Percentiles rank a stretch among this genome's conserved stretches.
phyloP scores from a whole-genome alignment of 2,113 vertebrate species.

The Crotalus viridis region DNA sequence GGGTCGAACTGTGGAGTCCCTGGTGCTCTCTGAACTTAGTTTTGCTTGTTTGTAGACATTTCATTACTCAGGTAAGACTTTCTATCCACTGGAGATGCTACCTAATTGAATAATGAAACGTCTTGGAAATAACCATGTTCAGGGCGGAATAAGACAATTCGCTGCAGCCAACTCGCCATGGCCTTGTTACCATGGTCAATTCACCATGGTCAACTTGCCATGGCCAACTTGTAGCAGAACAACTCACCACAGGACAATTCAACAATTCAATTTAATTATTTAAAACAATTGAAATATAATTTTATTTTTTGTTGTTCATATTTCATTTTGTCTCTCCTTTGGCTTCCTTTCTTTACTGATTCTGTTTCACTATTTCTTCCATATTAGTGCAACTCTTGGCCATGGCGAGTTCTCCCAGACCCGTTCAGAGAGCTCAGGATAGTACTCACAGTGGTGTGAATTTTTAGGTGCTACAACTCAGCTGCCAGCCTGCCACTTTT shows the following conservation, averaged over 20 bases:
- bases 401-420: neutral
- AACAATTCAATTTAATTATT: too few relatives aligned
- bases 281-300: neutral
- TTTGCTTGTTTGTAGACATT: neutral
- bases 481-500: neutral
- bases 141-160: fast-evolving
- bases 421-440: neutral
- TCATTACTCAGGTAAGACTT: neutral
- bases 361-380: neutral
- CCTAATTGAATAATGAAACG: neutral
- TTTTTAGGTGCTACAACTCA: neutral
- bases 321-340: neutral
- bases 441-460: neutral
- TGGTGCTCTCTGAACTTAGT: neutral
- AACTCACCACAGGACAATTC: neutral
- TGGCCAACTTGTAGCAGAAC: neutral
- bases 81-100: neutral
- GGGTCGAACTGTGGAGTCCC: neutral
- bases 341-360: neutral
- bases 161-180: neutral
- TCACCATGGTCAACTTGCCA: neutral
- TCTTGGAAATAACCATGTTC: neutral
- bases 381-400: neutral
- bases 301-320: neutral
- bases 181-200: neutral